Conservation (phyloP, 2,797 vertebrate species). For the Oryzias dopingdopingensis region DNA sequence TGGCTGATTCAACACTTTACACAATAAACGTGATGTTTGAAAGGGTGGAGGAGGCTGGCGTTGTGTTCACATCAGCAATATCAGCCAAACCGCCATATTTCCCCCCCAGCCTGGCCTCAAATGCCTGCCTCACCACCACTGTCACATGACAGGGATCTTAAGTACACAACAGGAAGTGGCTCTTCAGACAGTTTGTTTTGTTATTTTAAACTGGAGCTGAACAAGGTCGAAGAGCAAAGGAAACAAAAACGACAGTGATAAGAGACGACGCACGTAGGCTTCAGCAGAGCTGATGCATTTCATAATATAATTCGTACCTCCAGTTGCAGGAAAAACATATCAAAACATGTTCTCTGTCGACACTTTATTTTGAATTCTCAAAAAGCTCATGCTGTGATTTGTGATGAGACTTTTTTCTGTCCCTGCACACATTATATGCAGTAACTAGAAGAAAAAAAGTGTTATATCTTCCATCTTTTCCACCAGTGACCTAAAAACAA, state of each 20-base stretch:
- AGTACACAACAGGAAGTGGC: conserved; percentile 78
- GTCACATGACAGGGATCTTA: conserved; percentile 75
- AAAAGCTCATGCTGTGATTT: not conserved
- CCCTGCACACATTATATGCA: too few species aligned
- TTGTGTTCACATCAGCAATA: conserved; percentile 72
- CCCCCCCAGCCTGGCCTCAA: conserved; percentile 57
- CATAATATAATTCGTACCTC: conserved; percentile 1
- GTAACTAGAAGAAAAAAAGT: conserved; percentile 5
- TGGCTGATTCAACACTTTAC: conserved; percentile 77
- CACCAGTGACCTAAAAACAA: conserved; percentile 14
- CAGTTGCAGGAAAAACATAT: not conserved
- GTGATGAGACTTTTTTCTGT: not conserved
- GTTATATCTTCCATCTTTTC: conserved; percentile 16
- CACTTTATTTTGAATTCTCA: conserved; percentile 1
- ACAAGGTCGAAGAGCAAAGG: conserved; percentile 36
- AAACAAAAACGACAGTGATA: conserved; percentile 38
- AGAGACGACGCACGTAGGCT: conserved; percentile 13
- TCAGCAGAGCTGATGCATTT: conserved; percentile 17
- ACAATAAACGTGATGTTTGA: conserved; percentile 54
- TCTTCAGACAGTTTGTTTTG: conserved; percentile 73
- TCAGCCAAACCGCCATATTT: conserved; percentile 71
- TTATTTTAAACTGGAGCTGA: conserved; percentile 58
- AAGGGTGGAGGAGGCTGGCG: conserved; percentile 3
- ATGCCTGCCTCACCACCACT: conserved; percentile 58
- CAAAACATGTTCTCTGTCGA: not conserved